Percentiles rank a stretch among this genome's conserved stretches.
Evolutionary conservation across 2,797 vertebrate species (phyloP).

Genomic region (Chaetodon trifasciatus): DNA sequence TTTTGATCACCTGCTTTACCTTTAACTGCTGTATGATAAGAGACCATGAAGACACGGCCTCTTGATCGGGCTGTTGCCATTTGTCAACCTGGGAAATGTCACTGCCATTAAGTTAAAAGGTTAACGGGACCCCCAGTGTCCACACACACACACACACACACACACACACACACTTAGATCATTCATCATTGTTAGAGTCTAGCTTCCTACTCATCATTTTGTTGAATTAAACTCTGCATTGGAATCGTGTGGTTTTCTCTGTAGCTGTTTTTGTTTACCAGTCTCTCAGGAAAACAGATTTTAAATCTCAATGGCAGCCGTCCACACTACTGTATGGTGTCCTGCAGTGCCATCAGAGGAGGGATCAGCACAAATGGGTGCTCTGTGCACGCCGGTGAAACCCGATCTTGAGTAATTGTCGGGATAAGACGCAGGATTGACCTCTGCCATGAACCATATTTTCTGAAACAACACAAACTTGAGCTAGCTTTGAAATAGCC

Average conservation of each 20-base stretch:
- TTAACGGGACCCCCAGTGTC: conserved; percentile 22
- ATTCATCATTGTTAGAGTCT: conserved; percentile 1
- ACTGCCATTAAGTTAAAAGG: conserved; percentile 31
- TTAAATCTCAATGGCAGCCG: conserved; percentile 11
- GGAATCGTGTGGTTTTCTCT: background rate
- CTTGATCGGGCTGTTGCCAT: conserved; percentile 14
- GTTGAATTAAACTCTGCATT: background rate
- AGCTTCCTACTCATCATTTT: background rate
- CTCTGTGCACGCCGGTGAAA: conserved; percentile 68
- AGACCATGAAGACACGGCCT: background rate
- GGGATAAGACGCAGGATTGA: conserved; percentile 80
- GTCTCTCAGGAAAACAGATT: background rate
- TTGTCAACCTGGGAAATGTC: conserved; percentile 32
- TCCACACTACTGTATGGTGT: conserved; percentile 36
- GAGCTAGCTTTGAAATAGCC: conserved; percentile 72
- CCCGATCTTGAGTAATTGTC: conserved; percentile 77
- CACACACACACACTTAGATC: background rate
- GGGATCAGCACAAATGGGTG: conserved; percentile 64
- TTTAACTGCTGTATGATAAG: background rate
- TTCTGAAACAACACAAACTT: conserved; percentile 81
- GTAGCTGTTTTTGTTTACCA: background rate
- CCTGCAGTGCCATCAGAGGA: conserved; percentile 60
- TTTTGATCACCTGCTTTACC: background rate
- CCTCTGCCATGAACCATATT: conserved; percentile 79
- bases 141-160: conserved; percentile 1